Evolutionary conservation across 1,140 invertebrate species (phyloP).

Genomic region (Galendromus occidentalis): DNA sequence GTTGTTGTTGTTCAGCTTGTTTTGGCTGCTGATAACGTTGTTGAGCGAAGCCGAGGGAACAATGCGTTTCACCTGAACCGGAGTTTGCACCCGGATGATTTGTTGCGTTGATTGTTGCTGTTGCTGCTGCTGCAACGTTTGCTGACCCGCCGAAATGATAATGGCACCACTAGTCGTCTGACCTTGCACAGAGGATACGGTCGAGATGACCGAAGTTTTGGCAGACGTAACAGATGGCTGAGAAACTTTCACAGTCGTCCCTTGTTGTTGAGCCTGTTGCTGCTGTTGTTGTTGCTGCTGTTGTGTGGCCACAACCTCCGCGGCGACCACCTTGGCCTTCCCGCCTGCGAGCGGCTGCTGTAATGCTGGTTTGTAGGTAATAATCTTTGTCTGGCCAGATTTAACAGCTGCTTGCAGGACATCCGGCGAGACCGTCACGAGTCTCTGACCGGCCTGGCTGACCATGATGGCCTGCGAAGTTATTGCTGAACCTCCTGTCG

Average conservation of each 20-base stretch:
- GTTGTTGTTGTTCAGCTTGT: neutral
- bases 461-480: constrained; percentile 5
- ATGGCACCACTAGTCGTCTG: neutral
- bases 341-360: constrained; percentile 1
- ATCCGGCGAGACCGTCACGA: constrained; percentile 6
- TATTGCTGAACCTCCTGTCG: constrained; percentile 2
- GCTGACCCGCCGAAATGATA: neutral
- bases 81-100: neutral
- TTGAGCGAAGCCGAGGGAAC: no score
- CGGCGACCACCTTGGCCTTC: constrained; percentile 11
- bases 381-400: constrained; percentile 6
- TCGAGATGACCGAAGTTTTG: neutral
- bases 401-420: constrained; percentile 7
- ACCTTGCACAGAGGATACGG: neutral
- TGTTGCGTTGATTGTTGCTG: neutral
- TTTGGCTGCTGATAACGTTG: neutral
- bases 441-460: constrained; percentile 2
- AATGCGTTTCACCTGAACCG: no score
- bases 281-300: neutral
- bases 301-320: constrained; percentile 1
- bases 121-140: neutral
- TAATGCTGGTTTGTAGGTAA: constrained; percentile 5
- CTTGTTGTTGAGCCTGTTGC: neutral
- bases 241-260: neutral
- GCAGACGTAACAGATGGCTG: neutral